Percentiles rank a stretch among this genome's conserved stretches.
These are phyloP conservation scores for Xyrichtys novacula DNA, from an alignment of 2,797 vertebrate genomes.

Conservation along the genomic window DNA sequence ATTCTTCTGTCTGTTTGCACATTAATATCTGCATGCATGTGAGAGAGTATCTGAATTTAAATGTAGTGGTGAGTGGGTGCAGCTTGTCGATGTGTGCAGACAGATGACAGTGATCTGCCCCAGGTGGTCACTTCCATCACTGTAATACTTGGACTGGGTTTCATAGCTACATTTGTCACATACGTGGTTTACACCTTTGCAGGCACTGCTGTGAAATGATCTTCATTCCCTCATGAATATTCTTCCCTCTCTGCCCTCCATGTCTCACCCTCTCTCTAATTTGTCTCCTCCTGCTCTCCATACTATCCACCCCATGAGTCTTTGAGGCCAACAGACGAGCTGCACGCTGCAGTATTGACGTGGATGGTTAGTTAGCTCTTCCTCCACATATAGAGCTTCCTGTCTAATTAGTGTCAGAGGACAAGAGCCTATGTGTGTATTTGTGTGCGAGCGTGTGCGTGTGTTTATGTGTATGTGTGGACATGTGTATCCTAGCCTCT, in stretches of 20 bases:
- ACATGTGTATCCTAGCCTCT: conserved; percentile 64
- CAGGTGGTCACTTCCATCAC: conserved; percentile 5
- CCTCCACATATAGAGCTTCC: conserved; percentile 77
- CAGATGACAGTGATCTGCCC: conserved; percentile 1
- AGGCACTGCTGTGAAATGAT: conserved; percentile 31
- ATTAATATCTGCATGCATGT: background rate
- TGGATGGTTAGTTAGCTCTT: conserved; percentile 76
- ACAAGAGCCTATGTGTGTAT: conserved; percentile 49
- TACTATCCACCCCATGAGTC: conserved; percentile 32
- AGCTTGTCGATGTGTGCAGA: conserved; percentile 3
- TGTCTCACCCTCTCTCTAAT: conserved; percentile 58
- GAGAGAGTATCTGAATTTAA: conserved; percentile 5
- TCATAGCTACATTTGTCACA: conserved; percentile 5
- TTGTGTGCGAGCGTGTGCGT: conserved; percentile 38
- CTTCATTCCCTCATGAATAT: conserved; percentile 51
- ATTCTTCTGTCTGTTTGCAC: background rate
- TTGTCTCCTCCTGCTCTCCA: conserved; percentile 45
- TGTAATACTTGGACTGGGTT: background rate
- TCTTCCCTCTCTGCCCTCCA: conserved; percentile 38
- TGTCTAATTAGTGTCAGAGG: conserved; percentile 79
- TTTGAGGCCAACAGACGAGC: conserved; percentile 64
- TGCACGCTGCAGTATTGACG: conserved; percentile 74
- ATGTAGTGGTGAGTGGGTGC: conserved; percentile 6
- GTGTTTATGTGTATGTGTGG: conserved; percentile 37
- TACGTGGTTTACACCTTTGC: conserved; percentile 28